These are phyloP conservation scores for Proteles cristata DNA, from an alignment of 2,113 vertebrate species.

Conservation along the genomic window DNA sequence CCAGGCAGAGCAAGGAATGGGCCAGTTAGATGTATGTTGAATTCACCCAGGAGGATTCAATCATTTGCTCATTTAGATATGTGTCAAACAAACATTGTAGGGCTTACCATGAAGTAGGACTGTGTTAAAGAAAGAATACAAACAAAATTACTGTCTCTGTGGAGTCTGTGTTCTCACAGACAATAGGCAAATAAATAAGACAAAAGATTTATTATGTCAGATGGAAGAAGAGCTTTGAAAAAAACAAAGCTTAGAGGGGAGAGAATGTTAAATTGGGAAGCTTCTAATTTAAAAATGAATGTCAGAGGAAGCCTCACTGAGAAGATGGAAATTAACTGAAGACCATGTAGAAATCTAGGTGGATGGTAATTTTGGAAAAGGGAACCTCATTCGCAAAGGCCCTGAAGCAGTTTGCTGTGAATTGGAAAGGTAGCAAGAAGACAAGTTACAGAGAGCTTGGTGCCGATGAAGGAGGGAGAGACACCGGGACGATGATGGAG, in stretches of 20 bases:
- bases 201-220: not conserved
- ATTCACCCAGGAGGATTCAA: not conserved
- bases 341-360: not conserved
- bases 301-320: not conserved
- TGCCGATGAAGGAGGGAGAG: not conserved
- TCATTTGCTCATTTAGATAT: not conserved
- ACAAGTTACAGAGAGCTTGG: not conserved
- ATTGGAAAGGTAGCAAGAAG: not conserved
- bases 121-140: not conserved
- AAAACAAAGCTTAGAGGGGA: not conserved
- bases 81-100: not conserved
- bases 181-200: not conserved
- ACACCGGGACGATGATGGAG: not conserved
- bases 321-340: not conserved
- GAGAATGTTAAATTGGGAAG: not conserved
- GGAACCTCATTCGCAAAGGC: not conserved
- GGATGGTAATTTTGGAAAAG: not conserved
- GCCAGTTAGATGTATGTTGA: not conserved
- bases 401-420: not conserved
- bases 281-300: not conserved
- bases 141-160: not conserved
- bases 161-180: not conserved
- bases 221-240: not conserved
- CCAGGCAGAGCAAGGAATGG: not conserved
- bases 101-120: not conserved